Evolutionary conservation across 2,797 vertebrate species (phyloP), one percentile per base, ranked within the genome.

Genomic region (Mastacembelus armatus): DNA sequence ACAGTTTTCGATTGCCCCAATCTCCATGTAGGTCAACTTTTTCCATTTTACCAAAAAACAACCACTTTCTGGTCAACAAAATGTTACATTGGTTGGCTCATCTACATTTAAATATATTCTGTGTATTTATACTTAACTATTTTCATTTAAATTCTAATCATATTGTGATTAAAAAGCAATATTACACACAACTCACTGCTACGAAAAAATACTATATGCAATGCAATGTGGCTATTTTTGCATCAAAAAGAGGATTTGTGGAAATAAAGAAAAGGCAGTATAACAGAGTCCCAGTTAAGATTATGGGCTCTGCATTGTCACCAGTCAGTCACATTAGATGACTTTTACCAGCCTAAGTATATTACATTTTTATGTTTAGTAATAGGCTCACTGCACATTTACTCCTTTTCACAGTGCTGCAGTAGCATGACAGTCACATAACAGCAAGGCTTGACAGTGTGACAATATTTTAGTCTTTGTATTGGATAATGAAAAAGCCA

Each of bases 1-100:
- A 59, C 8, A 1, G 16, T 48, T 30, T 63, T 54, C 3, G 0
- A 22, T 47, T 32, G 33, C 15, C 33, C 43, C 33, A 24, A 56
- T 40, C 48, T 71, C 15, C 45, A 74, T 66, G 51, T 79, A 76
- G 57, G 69, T 70, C 80, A 73, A 26, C 33, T 44, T 64, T 39
- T 18, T 45, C 18, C 2, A 10, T 29, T 71, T 60, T 35, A 12
- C 33, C 18, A 66, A 32, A 26, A 64, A 56, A 49, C 38, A 51
- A 9, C 22, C 43, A 8, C 39, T 16, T 12, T 36, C 22, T 24
- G 14, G 60, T 36, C 54, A n/a, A 43, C 10, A 22, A 10, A 29
- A 10, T 50, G 7, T 56, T 40, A 18, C 12, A 30, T 27, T 29
- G 42, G 19, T 36, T 54, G 15, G 29, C 9, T 19, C 15, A 2